Percentiles rank a stretch among this genome's conserved stretches.
These are phyloP conservation scores for Gallinago solitaria DNA, from an alignment of 2,797 vertebrate genomes.

Conservation along the genomic window DNA sequence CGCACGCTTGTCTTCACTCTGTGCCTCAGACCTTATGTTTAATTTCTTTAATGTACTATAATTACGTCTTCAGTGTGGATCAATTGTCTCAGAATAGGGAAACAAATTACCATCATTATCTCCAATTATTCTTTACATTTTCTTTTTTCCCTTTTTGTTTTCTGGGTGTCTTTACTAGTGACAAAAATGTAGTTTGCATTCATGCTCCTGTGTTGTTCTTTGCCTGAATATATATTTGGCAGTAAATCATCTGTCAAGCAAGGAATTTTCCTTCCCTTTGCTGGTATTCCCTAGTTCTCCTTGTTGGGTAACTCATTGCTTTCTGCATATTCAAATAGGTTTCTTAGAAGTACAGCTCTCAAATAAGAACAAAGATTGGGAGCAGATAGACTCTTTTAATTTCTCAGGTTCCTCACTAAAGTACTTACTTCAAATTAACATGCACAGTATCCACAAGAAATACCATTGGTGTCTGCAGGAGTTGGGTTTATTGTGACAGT, in stretches of 20 bases:
- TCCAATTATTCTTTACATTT: constrained; percentile 71
- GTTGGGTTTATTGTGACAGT: constrained; percentile 44
- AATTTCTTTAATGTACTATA: constrained; percentile 73
- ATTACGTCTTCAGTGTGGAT: constrained; percentile 75
- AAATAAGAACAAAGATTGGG: not conserved
- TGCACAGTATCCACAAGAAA: not conserved
- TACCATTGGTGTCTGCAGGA: constrained; percentile 28
- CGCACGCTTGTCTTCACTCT: constrained; percentile 56
- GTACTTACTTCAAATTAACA: constrained; percentile 56
- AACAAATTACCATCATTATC: constrained; percentile 79
- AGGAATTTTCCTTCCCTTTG: constrained; percentile 14
- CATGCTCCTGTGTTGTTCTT: not conserved
- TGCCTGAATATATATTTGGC: constrained; percentile 11
- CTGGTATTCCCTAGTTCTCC: not conserved
- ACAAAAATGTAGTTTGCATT: constrained; percentile 45
- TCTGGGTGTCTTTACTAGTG: not conserved
- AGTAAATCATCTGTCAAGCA: constrained; percentile 47
- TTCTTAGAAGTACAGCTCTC: constrained; percentile 32
- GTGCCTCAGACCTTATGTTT: constrained; percentile 71
- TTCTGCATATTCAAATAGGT: constrained; percentile 28
- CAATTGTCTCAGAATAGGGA: constrained; percentile 78
- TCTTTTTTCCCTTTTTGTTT: constrained; percentile 63
- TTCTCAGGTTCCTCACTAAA: constrained; percentile 27
- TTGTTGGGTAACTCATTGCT: not conserved
- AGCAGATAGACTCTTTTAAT: constrained; percentile 21